These are phyloP conservation scores for Zapornia atra DNA, from an alignment of 2,113 vertebrate species.

Conservation along the genomic window DNA sequence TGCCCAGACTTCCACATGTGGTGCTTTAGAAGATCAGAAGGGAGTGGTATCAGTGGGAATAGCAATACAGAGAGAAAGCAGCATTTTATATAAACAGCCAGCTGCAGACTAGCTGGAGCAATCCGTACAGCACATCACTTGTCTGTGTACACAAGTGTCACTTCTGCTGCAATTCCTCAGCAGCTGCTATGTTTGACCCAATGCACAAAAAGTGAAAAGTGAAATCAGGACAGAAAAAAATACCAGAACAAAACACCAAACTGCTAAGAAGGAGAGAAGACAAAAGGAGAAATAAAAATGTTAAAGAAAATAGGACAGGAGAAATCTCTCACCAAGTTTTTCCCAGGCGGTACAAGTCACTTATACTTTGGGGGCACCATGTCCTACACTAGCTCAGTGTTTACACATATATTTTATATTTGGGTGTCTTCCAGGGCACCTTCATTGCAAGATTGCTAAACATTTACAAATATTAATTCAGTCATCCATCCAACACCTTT, in stretches of 20 bases:
- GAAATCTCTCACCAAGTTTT: not conserved
- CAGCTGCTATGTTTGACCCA: not conserved
- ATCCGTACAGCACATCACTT: not conserved
- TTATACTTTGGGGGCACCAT: not conserved
- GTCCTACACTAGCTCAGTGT: not conserved
- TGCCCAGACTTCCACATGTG: not conserved
- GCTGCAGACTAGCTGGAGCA: not conserved
- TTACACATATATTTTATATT: not conserved
- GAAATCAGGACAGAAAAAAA: not conserved
- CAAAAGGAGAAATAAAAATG: not conserved
- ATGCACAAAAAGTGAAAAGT: not conserved
- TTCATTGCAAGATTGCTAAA: not conserved
- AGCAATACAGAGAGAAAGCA: not conserved
- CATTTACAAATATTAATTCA: not conserved
- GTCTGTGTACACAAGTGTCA: not conserved
- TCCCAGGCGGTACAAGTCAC: not conserved
- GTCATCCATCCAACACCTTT: not conserved
- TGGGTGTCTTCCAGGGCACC: not conserved
- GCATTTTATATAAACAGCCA: not conserved
- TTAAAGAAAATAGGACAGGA: not conserved
- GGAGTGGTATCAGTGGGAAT: not conserved
- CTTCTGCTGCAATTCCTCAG: not conserved
- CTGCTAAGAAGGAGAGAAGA: not conserved
- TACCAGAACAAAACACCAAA: not conserved
- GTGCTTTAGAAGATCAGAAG: not conserved